Evolutionary conservation across 2,797 vertebrate species (phyloP).

Genomic region (Nyctibius grandis): DNA sequence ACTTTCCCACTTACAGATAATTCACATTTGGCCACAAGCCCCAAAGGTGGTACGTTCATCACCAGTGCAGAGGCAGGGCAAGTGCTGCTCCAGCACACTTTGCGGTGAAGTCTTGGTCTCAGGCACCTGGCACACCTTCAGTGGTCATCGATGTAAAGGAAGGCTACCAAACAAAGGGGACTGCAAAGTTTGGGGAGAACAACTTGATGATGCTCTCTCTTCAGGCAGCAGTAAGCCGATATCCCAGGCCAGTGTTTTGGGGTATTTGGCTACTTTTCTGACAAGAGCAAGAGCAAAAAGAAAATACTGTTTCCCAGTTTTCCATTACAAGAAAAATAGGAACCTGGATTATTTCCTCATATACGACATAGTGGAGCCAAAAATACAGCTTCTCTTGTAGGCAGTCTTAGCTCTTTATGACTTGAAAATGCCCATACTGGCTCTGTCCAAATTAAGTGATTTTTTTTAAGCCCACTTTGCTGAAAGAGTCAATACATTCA

Average conservation of each 20-base stretch:
- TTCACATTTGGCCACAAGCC: neutral
- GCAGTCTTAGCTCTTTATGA: neutral
- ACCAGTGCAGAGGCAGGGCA: neutral
- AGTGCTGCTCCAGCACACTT: neutral
- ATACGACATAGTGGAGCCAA: neutral
- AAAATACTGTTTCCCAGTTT: neutral
- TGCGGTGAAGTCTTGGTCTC: neutral
- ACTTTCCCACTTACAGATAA: neutral
- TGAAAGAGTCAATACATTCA: neutral
- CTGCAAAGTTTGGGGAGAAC: neutral
- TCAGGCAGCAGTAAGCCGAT: neutral
- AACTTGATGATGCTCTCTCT: neutral
- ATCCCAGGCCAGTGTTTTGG: neutral
- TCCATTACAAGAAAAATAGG: neutral
- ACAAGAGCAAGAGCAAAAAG: neutral
- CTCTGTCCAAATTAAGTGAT: neutral
- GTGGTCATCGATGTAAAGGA: accelerated
- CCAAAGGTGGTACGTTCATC: neutral
- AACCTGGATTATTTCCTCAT: neutral
- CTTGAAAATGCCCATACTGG: neutral
- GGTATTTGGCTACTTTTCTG: neutral
- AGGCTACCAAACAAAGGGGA: neutral
- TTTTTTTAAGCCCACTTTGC: neutral
- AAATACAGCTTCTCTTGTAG: neutral
- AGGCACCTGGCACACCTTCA: neutral